A percentile compares a stretch with the other conserved stretches of the same genome.
Conservation (phyloP, 1,140 invertebrate genomes). For the Drosophila kikkawai region DNA sequence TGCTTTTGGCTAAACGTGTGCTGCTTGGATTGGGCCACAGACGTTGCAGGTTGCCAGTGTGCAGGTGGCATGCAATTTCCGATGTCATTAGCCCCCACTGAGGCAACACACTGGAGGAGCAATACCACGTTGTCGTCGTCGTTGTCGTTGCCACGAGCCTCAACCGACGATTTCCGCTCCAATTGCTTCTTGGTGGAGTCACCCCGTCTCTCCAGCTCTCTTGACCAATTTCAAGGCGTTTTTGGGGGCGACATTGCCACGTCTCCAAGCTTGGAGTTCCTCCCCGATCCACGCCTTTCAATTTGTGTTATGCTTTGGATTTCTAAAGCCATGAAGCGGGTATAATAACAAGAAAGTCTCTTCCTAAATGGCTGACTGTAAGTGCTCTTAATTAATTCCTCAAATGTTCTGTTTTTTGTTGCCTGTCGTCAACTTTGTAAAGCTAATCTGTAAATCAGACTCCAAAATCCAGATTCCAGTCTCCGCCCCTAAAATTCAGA, state of each 20-base stretch:
- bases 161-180: constrained; percentile 62
- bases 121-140: constrained; percentile 17
- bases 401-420: not conserved
- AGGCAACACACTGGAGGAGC: constrained; percentile 25
- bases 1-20: not conserved
- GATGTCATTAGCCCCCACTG: constrained; percentile 61
- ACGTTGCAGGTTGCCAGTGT: constrained; percentile 2
- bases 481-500: constrained; percentile 7
- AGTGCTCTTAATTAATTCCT: not conserved
- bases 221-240: constrained; percentile 18
- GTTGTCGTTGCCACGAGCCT: constrained; percentile 5
- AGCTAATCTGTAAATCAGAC: constrained; percentile 7
- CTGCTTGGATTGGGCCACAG: not conserved
- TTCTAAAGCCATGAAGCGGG: too few species aligned
- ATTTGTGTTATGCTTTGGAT: too few species aligned
- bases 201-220: constrained; percentile 6
- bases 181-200: constrained; percentile 39
- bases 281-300: too few species aligned
- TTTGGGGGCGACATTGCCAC: constrained; percentile 37
- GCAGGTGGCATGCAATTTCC: constrained; percentile 61
- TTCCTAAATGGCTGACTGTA: not conserved
- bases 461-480: not conserved
- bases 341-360: not conserved
- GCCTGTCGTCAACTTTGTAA: not conserved
- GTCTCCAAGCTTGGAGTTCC: not conserved